Percentiles rank a stretch among this genome's conserved stretches.
These are phyloP conservation scores for Drosophila seguyi DNA, from an alignment of 1,140 invertebrate species.

Conservation along the genomic window DNA sequence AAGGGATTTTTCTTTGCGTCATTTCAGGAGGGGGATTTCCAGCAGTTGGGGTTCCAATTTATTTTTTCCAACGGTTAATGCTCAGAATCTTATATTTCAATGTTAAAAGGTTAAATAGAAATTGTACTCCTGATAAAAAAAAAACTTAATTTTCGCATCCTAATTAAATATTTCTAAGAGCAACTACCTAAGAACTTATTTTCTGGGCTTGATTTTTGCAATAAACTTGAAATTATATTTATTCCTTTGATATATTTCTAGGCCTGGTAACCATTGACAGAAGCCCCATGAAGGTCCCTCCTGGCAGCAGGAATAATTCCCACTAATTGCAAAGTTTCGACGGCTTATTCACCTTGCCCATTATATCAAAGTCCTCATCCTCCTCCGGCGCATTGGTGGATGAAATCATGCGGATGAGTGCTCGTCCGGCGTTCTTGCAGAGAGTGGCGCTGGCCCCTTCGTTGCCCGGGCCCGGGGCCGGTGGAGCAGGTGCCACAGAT, in stretches of 20 bases:
- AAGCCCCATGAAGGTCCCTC: background rate
- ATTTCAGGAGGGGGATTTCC: background rate
- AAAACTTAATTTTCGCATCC: background rate
- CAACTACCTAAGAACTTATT: background rate
- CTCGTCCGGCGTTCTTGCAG: conserved; percentile 73
- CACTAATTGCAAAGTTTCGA: conserved; percentile 13
- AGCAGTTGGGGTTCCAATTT: background rate
- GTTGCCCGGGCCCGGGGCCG: conserved; percentile 38
- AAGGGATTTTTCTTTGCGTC: conserved; percentile 7
- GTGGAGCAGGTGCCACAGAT: conserved; percentile 15
- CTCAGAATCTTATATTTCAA: background rate
- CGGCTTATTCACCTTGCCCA: conserved; percentile 77
- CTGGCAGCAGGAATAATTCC: conserved; percentile 5
- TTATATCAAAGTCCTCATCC: conserved; percentile 78
- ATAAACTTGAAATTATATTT: background rate
- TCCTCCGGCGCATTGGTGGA: conserved; percentile 59
- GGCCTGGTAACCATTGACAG: conserved; percentile 8
- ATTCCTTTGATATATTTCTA: background rate
- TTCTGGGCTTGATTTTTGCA: background rate
- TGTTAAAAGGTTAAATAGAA: background rate
- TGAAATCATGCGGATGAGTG: conserved; percentile 80
- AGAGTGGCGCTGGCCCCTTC: conserved; percentile 64
- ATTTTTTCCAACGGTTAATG: conserved; percentile 2
- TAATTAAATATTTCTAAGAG: background rate
- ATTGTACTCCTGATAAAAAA: background rate